Base-by-base conservation (phyloP, 2,797 vertebrate genomes). In the Galago senegalensis region DNA sequence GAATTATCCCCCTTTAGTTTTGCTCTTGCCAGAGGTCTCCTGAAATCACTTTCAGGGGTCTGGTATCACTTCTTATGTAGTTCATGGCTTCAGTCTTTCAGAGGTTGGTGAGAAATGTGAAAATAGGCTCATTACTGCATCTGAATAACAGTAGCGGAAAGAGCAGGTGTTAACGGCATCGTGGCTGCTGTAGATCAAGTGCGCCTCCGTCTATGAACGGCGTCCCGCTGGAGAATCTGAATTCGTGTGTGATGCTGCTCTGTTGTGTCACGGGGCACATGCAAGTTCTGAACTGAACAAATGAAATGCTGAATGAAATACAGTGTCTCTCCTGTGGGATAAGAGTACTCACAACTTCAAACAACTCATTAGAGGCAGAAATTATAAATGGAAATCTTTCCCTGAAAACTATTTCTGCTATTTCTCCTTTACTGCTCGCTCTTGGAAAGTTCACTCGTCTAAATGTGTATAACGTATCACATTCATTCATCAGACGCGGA, bases 241-340 rank as follows among this genome's bases (percentile, higher is more conserved):
- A 49, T 49, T 46, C 79, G 73, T 67, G 7, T 46, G 25, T 23
- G 12, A 72, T 80, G 73, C 40, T 25, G 43, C 46, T 60, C 37
- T 16, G 18, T 37, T 20, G n/a, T 18, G 43, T 92, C 58, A 10
- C 17, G 34, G 40, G n/a, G 10, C 40, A 70, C 49, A 82, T 27
- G 76, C 65, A 61, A 61, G 79, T 37, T 93, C 46, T 37, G 73
- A 80, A 88, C 3, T 14, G 3, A 82, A 80, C 77, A 80, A 27
- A 75, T 13, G 29, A 65, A 69, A 75, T 60, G 6, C 4, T 67
- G 53, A 97, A 63, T 93, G 23, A 96, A 94, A 84, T 67, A 53
- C 83, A 88, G 29, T 61, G 1, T 77, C 31, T 73, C 83, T 91
- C 31, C 37, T 79, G 46, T 91, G 60, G 43, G 12, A 3, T 37